Conservation (phyloP, 2,888 invertebrate species). For the Lymantria dispar region DNA sequence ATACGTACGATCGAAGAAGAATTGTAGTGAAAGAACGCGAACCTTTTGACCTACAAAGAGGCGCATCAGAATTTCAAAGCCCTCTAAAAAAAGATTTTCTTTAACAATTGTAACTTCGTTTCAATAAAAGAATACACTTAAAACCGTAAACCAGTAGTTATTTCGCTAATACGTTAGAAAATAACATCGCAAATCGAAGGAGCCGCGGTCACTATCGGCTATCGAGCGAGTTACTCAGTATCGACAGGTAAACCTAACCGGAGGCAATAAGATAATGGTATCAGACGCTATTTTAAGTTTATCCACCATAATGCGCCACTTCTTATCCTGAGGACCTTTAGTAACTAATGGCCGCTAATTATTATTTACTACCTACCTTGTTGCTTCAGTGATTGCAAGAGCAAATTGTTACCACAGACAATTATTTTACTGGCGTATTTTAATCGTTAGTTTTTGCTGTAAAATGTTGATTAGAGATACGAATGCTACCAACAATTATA, state of each 20-base stretch:
- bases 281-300: constrained; percentile 50
- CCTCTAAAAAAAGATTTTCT: too few species aligned
- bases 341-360: not conserved
- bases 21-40: too few species aligned
- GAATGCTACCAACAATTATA: too few species aligned
- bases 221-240: constrained; percentile 40
- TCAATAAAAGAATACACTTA: too few species aligned
- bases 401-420: not conserved
- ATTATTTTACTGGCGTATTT: not conserved
- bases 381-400: too few species aligned
- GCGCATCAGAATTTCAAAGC: too few species aligned
- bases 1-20: too few species aligned
- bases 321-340: constrained; percentile 18
- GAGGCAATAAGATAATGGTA: constrained; percentile 53
- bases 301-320: constrained; percentile 27
- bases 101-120: too few species aligned
- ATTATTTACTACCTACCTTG: not conserved
- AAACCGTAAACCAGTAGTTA: not conserved
- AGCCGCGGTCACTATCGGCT: constrained; percentile 8
- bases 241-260: constrained; percentile 48
- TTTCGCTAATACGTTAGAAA: not conserved
- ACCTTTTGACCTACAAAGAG: too few species aligned
- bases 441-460: too few species aligned
- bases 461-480: too few species aligned
- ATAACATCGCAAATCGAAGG: constrained; percentile 9